Evolutionary conservation across 2,113 vertebrate species (phyloP).

Genomic region (Eurypyga helias): DNA sequence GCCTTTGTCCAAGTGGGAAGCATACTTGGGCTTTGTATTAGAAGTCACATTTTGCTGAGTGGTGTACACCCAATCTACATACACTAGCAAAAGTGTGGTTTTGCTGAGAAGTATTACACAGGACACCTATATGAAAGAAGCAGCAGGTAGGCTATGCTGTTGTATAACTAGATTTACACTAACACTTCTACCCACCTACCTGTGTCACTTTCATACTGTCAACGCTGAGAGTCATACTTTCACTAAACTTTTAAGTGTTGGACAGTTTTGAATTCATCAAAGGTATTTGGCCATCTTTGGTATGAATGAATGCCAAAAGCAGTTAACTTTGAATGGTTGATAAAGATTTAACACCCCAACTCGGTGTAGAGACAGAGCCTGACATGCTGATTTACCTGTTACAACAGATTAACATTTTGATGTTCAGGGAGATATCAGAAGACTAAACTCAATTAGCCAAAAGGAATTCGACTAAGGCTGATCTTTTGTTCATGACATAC

Average conservation of each 20-base stretch:
- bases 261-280: background rate
- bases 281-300: background rate
- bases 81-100: background rate
- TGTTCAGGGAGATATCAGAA: slow-evolving; percentile 29
- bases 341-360: slow-evolving; percentile 49
- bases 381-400: slow-evolving; percentile 67
- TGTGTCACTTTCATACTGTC: background rate
- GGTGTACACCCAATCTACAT: background rate
- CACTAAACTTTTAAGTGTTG: background rate
- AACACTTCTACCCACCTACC: background rate
- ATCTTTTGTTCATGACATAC: slow-evolving; percentile 26
- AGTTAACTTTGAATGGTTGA: slow-evolving; percentile 58
- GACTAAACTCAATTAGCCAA: slow-evolving; percentile 43
- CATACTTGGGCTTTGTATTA: background rate
- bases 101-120: background rate
- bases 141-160: background rate
- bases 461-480: slow-evolving; percentile 29
- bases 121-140: background rate
- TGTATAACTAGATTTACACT: background rate
- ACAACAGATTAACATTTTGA: slow-evolving; percentile 37
- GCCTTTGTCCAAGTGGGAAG: background rate
- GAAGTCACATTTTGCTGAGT: background rate
- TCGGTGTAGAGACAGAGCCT: slow-evolving; percentile 30
- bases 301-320: slow-evolving; percentile 52
- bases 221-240: background rate